phyloP scores from a whole-genome alignment of 2,797 vertebrate species.

The Tarsius wallacei region DNA sequence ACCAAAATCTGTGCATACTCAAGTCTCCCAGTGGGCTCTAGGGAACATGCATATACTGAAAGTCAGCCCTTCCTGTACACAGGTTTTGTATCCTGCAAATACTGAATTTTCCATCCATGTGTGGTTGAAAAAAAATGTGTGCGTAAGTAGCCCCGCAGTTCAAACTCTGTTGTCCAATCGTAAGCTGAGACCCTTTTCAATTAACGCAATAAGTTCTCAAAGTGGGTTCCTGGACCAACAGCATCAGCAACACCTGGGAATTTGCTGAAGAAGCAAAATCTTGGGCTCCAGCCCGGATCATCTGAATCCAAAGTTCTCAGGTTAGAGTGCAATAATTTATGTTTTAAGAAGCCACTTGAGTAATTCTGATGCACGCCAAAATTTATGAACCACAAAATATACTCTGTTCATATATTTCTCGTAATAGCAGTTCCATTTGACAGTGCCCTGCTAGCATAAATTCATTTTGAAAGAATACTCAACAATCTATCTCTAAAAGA shows the following conservation, averaged over 20 bases:
- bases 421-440: neutral
- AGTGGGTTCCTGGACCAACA: neutral
- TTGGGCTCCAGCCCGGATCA: neutral
- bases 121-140: neutral
- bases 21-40: neutral
- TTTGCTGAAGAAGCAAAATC: constrained; percentile 1
- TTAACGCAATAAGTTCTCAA: neutral
- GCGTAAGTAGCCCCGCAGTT: neutral
- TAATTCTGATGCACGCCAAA: neutral
- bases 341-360: neutral
- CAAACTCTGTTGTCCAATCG: neutral
- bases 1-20: neutral
- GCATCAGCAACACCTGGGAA: neutral
- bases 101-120: neutral
- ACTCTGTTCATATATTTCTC: constrained; percentile 24
- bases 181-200: neutral
- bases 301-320: neutral
- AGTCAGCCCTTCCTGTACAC: too few species aligned
- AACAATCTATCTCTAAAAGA: neutral
- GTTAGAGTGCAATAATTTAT: neutral
- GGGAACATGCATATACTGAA: neutral
- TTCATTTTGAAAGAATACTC: constrained; percentile 31
- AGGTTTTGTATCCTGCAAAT: neutral
- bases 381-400: neutral
- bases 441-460: neutral